A percentile compares a stretch with the other conserved stretches of the same genome.
Conservation (phyloP, 2,888 invertebrate species). For the Plusia festucae region DNA sequence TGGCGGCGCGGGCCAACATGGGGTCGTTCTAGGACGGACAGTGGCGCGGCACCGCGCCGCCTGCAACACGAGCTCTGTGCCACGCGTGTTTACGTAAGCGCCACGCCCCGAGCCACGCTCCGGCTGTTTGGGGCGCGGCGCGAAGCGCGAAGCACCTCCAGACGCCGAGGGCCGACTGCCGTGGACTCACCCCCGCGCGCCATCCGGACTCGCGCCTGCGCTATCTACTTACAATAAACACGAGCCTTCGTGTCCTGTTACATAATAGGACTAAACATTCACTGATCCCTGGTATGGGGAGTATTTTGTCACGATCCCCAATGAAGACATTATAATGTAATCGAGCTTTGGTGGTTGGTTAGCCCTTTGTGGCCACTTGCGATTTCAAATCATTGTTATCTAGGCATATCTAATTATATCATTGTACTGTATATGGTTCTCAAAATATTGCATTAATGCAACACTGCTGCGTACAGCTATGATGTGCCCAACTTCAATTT, state of each 20-base stretch:
- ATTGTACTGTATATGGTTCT: too few species aligned
- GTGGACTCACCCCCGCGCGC: conserved; percentile 75
- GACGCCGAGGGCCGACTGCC: conserved; percentile 88
- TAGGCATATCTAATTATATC: too few species aligned
- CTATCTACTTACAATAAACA: conserved; percentile 71
- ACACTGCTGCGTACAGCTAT: too few species aligned
- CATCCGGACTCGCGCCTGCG: conserved; percentile 79
- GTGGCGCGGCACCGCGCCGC: conserved; percentile 84
- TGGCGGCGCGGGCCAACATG: conserved; percentile 86
- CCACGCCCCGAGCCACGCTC: conserved; percentile 89
- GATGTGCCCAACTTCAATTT: too few species aligned
- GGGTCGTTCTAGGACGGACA: conserved; percentile 85
- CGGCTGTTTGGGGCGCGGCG: conserved; percentile 88
- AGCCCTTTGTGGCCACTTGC: too few species aligned
- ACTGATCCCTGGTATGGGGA: conserved; percentile 65
- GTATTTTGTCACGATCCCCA: conserved; percentile 36
- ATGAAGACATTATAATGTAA: background rate
- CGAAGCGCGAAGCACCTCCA: conserved; percentile 85
- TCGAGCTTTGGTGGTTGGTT: background rate
- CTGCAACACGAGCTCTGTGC: conserved; percentile 73
- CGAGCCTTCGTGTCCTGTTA: conserved; percentile 80
- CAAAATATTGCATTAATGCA: too few species aligned
- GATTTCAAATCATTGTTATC: too few species aligned
- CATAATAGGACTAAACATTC: conserved; percentile 78
- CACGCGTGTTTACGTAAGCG: conserved; percentile 89